Evolutionary conservation across 2,888 invertebrate genomes (phyloP), one percentile per base, ranked within the genome.

Genomic region (Diadromus collaris): DNA sequence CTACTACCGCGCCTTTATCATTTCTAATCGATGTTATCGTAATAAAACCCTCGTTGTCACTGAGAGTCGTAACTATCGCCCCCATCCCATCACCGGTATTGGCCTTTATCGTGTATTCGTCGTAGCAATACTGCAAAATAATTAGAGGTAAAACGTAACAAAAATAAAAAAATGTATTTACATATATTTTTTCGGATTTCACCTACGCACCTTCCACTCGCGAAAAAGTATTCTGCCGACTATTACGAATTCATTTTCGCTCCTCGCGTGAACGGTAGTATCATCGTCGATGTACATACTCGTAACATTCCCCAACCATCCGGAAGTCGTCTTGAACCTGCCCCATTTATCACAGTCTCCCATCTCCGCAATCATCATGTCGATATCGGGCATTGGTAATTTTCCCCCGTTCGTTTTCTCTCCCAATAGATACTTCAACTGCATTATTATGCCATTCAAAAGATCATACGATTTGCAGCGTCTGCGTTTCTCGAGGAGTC

Each of bases 91-190:
- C 19, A 7, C n/a, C 46, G 7, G 46, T 19, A 46, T 46, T 46
- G 19, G 19, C 46, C 5, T 46, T 2, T 19, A 46, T 19, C 46
- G n/a, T 6, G 19, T 46, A 46, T 46, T 46, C n/a, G 5, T 46
- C 46, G 46, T 46, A 46, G 46, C 6, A 46, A 46, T n/a, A 46
- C 46, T 46, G 46, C 32, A 46, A 44, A 44, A 44, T 44, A 16
- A 16, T 16, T 1, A 16, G 41, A 16, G 1, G 16, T 10, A 44
- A 16, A 41, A 41, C 10, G 16, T 10, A 13, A 16, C 16, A 41
- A 41, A 10, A 2, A 13, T 9, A 13, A 44, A 13, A 13, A 44
- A 44, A 44, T n/a, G 46, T 46, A 46, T n/a, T 32, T 6, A 6
- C 41, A 13, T 16, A 13, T 16, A 16, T 44, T 10, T 9, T 10